These are phyloP conservation scores for Rhinatrema bivittatum DNA, from an alignment of 2,797 vertebrate species.

Conservation along the genomic window DNA sequence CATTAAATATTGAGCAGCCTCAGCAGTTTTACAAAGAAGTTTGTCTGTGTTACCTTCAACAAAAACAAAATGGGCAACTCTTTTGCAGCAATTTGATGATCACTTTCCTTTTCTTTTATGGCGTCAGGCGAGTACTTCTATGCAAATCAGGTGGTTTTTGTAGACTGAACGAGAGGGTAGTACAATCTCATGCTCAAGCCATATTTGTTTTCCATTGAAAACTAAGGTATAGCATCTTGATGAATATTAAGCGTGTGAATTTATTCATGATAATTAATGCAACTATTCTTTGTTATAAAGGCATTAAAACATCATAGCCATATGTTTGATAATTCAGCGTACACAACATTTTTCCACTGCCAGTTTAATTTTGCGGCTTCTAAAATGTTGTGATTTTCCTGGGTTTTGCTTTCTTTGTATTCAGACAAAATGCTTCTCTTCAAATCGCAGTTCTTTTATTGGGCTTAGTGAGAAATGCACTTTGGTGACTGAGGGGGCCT, in stretches of 20 bases:
- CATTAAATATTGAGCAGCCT: slow-evolving; percentile 52
- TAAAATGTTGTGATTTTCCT: too few species aligned
- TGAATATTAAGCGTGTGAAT: slow-evolving; percentile 34
- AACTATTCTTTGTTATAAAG: slow-evolving; percentile 40
- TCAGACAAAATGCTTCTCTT: too few species aligned
- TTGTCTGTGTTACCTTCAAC: slow-evolving; percentile 36
- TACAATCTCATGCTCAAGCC: slow-evolving; percentile 42
- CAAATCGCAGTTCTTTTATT: too few species aligned
- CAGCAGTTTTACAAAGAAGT: slow-evolving; percentile 28
- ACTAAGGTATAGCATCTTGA: slow-evolving; percentile 46
- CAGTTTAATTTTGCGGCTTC: too few species aligned
- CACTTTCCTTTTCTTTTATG: slow-evolving; percentile 11
- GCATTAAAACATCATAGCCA: too few species aligned
- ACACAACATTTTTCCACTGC: too few species aligned
- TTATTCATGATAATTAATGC: slow-evolving; percentile 46
- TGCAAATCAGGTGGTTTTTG: slow-evolving; percentile 42
- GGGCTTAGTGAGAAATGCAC: too few species aligned
- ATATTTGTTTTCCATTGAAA: slow-evolving; percentile 55
- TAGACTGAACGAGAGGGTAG: slow-evolving; percentile 43
- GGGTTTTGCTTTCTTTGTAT: too few species aligned
- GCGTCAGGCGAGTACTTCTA: slow-evolving; percentile 12
- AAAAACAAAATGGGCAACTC: too few species aligned
- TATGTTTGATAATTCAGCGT: too few species aligned
- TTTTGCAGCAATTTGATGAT: slow-evolving; percentile 19
- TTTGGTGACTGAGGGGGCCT: too few species aligned